phyloP scores from a whole-genome alignment of 37 sponge, comb jelly and placozoan genomes.

The Chondrosia reniformis region DNA sequence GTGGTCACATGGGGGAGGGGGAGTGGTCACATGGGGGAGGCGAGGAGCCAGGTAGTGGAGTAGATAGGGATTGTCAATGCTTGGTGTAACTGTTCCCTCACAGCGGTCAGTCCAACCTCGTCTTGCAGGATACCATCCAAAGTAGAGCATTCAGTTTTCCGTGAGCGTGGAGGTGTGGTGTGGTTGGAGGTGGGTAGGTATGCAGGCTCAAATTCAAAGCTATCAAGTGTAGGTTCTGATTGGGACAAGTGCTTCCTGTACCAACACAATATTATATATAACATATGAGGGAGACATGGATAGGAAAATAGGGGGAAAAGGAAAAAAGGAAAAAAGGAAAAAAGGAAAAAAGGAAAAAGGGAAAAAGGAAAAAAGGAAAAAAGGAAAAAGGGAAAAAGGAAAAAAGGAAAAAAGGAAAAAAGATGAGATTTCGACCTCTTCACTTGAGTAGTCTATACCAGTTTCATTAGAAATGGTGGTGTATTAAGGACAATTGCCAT shows the following conservation, averaged over 20 bases:
- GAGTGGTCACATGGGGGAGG: too few relatives aligned
- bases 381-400: too few relatives aligned
- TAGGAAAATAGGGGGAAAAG: background rate
- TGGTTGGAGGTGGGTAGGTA: background rate
- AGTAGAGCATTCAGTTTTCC: background rate
- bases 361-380: too few relatives aligned
- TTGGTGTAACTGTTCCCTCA: slow-evolving; percentile 8
- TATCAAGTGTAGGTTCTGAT: slow-evolving; percentile 13
- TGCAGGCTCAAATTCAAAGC: background rate
- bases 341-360: too few relatives aligned
- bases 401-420: too few relatives aligned
- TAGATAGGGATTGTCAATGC: background rate
- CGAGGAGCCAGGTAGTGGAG: too few relatives aligned
- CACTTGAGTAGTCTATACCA: too few relatives aligned
- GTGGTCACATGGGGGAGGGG: too few relatives aligned
- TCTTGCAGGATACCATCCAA: slow-evolving; percentile 10
- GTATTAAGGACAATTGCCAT: too few relatives aligned
- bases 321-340: too few relatives aligned
- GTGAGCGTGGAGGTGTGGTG: background rate
- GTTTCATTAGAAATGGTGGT: too few relatives aligned
- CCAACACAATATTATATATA: background rate
- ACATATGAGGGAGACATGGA: background rate
- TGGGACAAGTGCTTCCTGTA: slow-evolving; percentile 6
- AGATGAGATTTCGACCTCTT: too few relatives aligned
- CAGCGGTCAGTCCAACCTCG: background rate